A percentile compares a stretch with the other conserved stretches of the same genome.
phyloP scores from a whole-genome alignment of 2,888 invertebrate species.

The Ceramica pisi region DNA sequence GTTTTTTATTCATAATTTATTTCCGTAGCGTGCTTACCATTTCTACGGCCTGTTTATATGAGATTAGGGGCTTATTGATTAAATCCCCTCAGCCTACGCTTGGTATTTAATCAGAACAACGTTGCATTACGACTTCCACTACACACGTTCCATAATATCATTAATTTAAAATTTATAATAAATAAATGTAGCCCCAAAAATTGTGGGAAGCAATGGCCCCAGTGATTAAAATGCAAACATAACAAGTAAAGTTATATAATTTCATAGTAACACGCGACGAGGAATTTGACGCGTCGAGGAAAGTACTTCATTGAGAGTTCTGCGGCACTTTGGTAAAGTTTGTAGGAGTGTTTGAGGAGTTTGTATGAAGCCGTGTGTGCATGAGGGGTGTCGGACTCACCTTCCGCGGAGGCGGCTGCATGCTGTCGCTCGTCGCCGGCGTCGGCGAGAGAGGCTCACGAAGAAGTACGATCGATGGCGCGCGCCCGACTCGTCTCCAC shows the following conservation, averaged over 20 bases:
- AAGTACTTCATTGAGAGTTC: slow-evolving; percentile 55
- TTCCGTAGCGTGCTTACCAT: slow-evolving; percentile 42
- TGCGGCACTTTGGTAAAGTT: slow-evolving; percentile 55
- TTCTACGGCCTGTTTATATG: slow-evolving; percentile 53
- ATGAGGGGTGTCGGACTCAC: slow-evolving; percentile 86
- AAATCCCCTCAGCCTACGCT: slow-evolving; percentile 46
- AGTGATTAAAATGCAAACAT: slow-evolving; percentile 55
- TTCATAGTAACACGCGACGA: slow-evolving; percentile 56
- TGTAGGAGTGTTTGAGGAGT: slow-evolving; percentile 23
- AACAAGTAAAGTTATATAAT: slow-evolving; percentile 66
- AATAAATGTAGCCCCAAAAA: slow-evolving; percentile 9
- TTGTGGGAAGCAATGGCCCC: slow-evolving; percentile 24
- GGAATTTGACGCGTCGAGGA: slow-evolving; percentile 58
- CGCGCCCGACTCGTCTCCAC: slow-evolving; percentile 73
- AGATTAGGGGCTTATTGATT: slow-evolving; percentile 63
- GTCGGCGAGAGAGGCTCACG: slow-evolving; percentile 57
- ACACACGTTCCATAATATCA: neutral
- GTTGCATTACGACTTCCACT: slow-evolving; percentile 33
- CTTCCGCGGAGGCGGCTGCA: slow-evolving; percentile 97
- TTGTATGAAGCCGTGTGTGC: slow-evolving; percentile 5
- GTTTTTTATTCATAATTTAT: slow-evolving; percentile 14
- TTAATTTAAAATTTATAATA: slow-evolving; percentile 7
- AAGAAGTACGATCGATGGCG: slow-evolving; percentile 72
- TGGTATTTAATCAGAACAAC: slow-evolving; percentile 50
- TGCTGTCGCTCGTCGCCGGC: slow-evolving; percentile 77